These are phyloP conservation scores for Charanyca ferruginea DNA, from an alignment of 2,888 invertebrate genomes.

Conservation along the genomic window DNA sequence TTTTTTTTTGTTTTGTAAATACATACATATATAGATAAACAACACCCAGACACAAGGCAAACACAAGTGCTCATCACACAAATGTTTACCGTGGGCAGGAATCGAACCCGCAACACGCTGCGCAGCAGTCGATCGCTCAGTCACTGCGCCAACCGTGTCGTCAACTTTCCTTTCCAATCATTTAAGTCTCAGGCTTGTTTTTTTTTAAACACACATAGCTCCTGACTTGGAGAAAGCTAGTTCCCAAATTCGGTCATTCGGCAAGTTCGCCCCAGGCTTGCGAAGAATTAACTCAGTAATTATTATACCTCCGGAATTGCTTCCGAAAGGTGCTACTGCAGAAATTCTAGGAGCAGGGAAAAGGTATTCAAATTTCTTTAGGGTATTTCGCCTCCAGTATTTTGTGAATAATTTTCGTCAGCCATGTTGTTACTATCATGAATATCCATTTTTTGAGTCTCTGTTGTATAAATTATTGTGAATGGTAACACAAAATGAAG, in stretches of 20 bases:
- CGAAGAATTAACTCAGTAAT: conserved; percentile 75
- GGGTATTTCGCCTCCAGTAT: conserved; percentile 33
- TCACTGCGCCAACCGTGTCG: no score
- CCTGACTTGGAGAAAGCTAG: conserved; percentile 59
- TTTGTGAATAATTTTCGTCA: conserved; percentile 49
- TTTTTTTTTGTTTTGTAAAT: no score
- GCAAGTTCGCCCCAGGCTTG: conserved; percentile 64
- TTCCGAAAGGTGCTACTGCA: conserved; percentile 56
- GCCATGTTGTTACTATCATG: conserved; percentile 20
- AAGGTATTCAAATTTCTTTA: conserved; percentile 40
- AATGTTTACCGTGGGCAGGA: no score
- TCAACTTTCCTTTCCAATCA: no score
- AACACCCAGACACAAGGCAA: no score
- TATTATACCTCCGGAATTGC: conserved; percentile 66
- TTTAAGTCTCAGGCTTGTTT: no score
- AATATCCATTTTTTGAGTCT: conserved; percentile 33
- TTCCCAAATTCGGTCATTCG: conserved; percentile 66
- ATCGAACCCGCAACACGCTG: no score
- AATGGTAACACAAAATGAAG: conserved; percentile 6
- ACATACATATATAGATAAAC: no score
- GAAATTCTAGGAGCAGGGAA: conserved; percentile 49
- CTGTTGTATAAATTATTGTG: conserved; percentile 1
- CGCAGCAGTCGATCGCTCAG: no score
- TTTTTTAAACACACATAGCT: conserved; percentile 18
- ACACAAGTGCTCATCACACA: no score